Conservation (phyloP, 2,113 vertebrate species). For the Charina bottae region DNA sequence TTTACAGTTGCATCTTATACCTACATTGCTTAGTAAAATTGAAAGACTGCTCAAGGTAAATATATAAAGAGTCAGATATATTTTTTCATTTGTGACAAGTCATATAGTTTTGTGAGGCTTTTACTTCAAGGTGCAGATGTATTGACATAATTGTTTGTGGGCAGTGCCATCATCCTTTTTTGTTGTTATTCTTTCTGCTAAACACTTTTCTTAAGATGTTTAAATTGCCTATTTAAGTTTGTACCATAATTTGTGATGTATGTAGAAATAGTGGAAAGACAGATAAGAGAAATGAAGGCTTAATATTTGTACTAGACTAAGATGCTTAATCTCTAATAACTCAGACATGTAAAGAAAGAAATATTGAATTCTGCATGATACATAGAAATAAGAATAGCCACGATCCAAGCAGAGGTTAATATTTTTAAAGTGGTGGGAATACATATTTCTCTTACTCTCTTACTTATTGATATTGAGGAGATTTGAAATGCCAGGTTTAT, state of each 20-base stretch:
- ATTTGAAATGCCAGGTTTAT: not conserved
- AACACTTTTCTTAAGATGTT: not conserved
- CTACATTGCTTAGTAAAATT: constrained; percentile 91
- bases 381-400: not conserved
- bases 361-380: not conserved
- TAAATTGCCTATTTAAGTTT: not conserved
- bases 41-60: constrained; percentile 93
- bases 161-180: not conserved
- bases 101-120: not conserved
- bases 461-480: not conserved
- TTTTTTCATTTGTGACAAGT: not conserved
- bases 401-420: not conserved
- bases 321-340: too few relatives aligned
- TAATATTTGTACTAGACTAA: not conserved
- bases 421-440: too few relatives aligned
- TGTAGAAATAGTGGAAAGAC: not conserved
- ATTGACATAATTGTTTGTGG: not conserved
- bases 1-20: constrained; percentile 90
- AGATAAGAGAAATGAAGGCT: not conserved
- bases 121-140: not conserved
- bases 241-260: not conserved
- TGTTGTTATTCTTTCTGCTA: not conserved
- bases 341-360: not conserved
- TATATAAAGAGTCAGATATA: constrained; percentile 39
- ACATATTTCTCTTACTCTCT: not conserved